These are phyloP conservation scores for Caenorhabditis japonica DNA, from an alignment of 2,888 invertebrate species.

Conservation along the genomic window DNA sequence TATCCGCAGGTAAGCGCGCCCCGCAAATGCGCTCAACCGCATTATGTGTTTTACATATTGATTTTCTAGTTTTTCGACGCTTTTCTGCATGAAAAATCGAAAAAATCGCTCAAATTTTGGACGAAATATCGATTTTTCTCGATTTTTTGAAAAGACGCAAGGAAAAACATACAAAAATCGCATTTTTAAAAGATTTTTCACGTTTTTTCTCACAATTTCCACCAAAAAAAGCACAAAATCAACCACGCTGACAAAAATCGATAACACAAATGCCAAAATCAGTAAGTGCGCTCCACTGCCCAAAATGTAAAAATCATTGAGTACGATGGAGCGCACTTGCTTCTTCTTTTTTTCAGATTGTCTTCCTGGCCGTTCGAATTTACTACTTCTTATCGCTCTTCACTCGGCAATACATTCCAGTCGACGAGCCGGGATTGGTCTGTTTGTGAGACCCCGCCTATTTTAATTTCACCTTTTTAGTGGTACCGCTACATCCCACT, in stretches of 20 bases:
- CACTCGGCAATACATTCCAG: conserved; percentile 58
- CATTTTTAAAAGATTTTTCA: too few species aligned
- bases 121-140: too few species aligned
- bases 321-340: too few species aligned
- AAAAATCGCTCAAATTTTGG: neutral
- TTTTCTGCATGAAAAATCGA: too few species aligned
- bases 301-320: neutral
- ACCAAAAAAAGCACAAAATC: too few species aligned
- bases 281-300: neutral
- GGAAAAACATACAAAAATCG: neutral
- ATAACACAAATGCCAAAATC: too few species aligned
- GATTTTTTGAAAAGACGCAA: neutral
- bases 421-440: conserved; percentile 10
- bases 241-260: too few species aligned
- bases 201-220: too few species aligned
- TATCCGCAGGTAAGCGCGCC: conserved; percentile 62
- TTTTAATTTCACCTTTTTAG: conserved; percentile 37
- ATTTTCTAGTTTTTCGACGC: too few species aligned
- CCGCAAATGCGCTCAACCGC: too few species aligned
- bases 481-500: conserved; percentile 47
- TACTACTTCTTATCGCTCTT: conserved; percentile 61
- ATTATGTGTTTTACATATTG: too few species aligned
- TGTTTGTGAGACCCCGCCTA: neutral
- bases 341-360: conserved; percentile 62
- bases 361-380: conserved; percentile 63